phyloP scores from a whole-genome alignment of 2,113 vertebrate species.

The Rhynchomys soricoides region DNA sequence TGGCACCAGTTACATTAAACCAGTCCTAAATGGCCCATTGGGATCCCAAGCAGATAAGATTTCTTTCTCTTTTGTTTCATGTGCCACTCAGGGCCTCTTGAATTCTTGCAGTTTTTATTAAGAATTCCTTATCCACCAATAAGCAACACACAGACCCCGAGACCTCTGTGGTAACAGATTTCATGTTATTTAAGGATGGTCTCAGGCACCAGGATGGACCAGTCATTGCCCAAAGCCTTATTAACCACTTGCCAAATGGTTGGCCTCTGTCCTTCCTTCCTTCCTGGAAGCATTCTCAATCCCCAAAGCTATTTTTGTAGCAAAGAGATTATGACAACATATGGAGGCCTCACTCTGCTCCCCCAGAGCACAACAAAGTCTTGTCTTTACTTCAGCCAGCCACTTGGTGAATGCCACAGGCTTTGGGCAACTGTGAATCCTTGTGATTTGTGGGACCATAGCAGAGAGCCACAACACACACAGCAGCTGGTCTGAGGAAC shows the following conservation, averaged over 20 bases:
- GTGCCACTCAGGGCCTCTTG: constrained; percentile 28
- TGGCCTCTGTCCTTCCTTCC: neutral
- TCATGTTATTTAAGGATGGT: neutral
- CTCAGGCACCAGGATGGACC: neutral
- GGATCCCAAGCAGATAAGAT: constrained; percentile 27
- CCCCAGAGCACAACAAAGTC: constrained; percentile 57
- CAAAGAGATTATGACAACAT: constrained; percentile 67
- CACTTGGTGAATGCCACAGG: constrained; percentile 56
- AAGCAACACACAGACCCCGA: neutral
- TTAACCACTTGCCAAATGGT: constrained; percentile 57
- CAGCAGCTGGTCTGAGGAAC: constrained; percentile 60
- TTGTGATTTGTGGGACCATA: neutral
- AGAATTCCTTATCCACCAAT: constrained; percentile 15
- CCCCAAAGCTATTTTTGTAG: constrained; percentile 69
- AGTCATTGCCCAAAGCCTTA: neutral
- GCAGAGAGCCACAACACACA: rapidly evolving
- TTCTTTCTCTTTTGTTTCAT: constrained; percentile 48
- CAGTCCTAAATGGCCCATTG: constrained; percentile 19
- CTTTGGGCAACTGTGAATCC: constrained; percentile 54
- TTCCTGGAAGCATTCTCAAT: constrained; percentile 51
- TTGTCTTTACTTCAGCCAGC: constrained; percentile 49
- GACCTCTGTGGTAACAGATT: neutral
- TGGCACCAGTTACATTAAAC: constrained; percentile 22
- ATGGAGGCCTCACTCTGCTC: constrained; percentile 51
- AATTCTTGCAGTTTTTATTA: constrained; percentile 61